Evolutionary conservation across 2,113 vertebrate genomes (phyloP).

Genomic region (Megaceryle torquata): DNA sequence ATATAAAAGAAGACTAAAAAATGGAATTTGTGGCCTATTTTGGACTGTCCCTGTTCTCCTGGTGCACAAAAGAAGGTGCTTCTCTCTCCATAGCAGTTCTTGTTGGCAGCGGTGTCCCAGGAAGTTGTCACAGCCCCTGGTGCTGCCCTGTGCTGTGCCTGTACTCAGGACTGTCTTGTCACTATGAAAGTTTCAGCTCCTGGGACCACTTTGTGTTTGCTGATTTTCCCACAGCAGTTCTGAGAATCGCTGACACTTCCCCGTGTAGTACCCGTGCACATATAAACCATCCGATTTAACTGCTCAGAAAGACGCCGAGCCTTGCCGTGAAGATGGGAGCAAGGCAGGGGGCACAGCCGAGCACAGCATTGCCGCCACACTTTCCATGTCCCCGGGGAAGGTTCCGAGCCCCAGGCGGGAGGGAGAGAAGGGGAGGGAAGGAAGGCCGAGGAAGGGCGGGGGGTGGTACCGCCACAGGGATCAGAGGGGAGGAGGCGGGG

Average conservation of each 20-base stretch:
- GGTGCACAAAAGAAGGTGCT: not conserved
- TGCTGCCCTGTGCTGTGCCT: not conserved
- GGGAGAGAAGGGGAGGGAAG: too few species aligned
- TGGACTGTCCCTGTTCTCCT: accelerated
- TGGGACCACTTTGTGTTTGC: not conserved
- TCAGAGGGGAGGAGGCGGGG: not conserved
- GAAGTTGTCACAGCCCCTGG: not conserved
- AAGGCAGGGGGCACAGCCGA: not conserved
- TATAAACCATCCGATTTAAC: accelerated
- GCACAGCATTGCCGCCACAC: not conserved
- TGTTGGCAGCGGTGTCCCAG: accelerated
- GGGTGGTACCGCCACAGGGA: not conserved
- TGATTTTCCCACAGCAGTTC: not conserved
- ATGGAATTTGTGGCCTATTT: not conserved
- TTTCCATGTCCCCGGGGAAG: not conserved
- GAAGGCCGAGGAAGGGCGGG: not conserved
- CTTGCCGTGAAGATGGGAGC: accelerated
- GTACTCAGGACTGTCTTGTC: accelerated
- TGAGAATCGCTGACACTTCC: accelerated
- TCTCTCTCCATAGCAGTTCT: not conserved
- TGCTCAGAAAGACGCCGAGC: accelerated
- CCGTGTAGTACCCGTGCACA: accelerated
- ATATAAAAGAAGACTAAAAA: not conserved
- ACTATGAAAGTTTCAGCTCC: not conserved
- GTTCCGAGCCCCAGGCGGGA: not conserved